Conservation (phyloP, 2,797 vertebrate genomes). For the Cuniculus paca region DNA sequence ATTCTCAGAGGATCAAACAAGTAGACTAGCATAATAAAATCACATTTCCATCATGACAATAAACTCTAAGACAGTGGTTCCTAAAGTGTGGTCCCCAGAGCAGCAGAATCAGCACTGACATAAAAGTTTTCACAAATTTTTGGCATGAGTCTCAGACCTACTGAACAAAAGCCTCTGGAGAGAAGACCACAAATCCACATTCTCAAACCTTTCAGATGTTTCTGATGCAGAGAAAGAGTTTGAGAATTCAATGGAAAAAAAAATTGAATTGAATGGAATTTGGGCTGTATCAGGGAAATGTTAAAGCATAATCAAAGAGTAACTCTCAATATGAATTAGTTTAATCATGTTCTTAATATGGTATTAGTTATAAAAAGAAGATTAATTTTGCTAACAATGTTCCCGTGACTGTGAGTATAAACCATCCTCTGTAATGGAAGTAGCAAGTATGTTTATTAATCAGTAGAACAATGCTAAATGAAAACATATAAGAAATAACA, state of each 20-base stretch:
- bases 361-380: background rate
- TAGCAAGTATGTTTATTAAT: background rate
- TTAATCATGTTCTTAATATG: background rate
- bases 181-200: background rate
- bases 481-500: conserved; percentile 22
- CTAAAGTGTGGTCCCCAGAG: background rate
- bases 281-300: background rate
- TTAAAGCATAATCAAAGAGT: background rate
- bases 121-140: background rate
- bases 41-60: background rate
- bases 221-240: background rate
- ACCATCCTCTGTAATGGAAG: background rate
- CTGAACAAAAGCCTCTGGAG: background rate
- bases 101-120: background rate
- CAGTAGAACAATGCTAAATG: background rate
- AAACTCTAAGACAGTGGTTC: background rate
- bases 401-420: background rate
- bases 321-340: background rate
- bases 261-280: background rate
- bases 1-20: background rate
- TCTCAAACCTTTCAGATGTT: background rate
- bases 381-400: background rate
- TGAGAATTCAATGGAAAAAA: background rate
- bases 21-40: background rate
- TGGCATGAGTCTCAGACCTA: background rate